Conservation (phyloP, 2,797 vertebrate genomes). For the Heterohyrax brucei region DNA sequence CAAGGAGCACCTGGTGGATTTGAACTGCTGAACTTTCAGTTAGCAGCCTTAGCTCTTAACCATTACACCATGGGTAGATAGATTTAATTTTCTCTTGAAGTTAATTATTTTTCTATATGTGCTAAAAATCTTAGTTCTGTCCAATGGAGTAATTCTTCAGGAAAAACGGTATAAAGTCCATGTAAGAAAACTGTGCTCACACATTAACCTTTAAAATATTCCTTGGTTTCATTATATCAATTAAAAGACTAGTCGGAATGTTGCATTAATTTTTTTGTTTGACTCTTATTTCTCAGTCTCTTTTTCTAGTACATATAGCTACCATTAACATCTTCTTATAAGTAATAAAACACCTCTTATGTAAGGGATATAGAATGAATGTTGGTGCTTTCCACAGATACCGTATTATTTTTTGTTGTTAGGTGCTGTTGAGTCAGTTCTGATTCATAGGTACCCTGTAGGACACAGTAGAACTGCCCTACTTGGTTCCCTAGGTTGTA, state of each 20-base stretch:
- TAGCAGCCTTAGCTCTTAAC: too few relatives aligned
- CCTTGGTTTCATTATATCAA: neutral
- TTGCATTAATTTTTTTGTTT: neutral
- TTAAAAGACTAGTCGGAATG: neutral
- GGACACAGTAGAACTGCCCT: too few relatives aligned
- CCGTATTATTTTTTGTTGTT: neutral
- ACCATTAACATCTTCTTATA: neutral
- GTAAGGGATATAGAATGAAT: neutral
- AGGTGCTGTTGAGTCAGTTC: too few relatives aligned
- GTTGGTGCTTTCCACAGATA: neutral
- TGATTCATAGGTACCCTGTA: too few relatives aligned
- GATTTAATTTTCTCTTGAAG: constrained; percentile 60
- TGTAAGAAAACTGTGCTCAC: neutral
- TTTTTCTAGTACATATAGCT: neutral
- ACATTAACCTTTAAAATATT: neutral
- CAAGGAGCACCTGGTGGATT: too few relatives aligned
- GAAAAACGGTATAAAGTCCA: neutral
- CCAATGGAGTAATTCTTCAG: constrained; percentile 1
- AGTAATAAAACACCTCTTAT: neutral
- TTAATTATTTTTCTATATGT: constrained; percentile 37
- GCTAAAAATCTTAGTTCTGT: constrained; percentile 54
- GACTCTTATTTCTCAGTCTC: neutral
- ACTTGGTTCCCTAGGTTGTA: too few relatives aligned
- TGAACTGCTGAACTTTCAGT: too few relatives aligned
- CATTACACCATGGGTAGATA: neutral